A percentile compares a stretch with the other conserved stretches of the same genome.
phyloP scores from a whole-genome alignment of 2,113 vertebrate genomes.

The Peromyscus californicus region DNA sequence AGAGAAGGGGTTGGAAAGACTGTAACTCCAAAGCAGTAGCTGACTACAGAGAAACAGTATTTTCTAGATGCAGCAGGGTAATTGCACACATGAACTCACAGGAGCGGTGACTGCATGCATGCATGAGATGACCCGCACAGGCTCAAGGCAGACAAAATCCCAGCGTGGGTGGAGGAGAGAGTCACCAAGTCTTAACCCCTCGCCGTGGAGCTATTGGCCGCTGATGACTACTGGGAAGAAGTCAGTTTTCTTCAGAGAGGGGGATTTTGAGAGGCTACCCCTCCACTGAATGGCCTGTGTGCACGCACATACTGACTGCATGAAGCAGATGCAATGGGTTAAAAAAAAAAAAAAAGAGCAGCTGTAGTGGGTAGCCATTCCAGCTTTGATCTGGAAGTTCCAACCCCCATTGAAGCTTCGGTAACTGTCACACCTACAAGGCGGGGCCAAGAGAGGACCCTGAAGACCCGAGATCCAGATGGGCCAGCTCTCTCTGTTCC shows the following conservation, averaged over 20 bases:
- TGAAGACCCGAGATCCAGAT: too few relatives aligned
- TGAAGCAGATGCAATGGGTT: not conserved
- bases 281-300: not conserved
- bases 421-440: too few relatives aligned
- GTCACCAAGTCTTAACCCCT: too few relatives aligned
- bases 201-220: not conserved
- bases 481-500: too few relatives aligned
- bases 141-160: not conserved
- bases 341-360: too few relatives aligned
- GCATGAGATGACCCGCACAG: not conserved
- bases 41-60: not conserved
- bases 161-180: not conserved
- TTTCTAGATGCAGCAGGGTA: not conserved
- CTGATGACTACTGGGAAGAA: not conserved
- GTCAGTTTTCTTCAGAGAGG: not conserved
- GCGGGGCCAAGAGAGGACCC: too few relatives aligned
- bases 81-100: not conserved
- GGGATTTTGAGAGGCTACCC: not conserved
- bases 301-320: not conserved
- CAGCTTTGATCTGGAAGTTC: too few relatives aligned
- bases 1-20: not conserved
- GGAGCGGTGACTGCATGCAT: not conserved
- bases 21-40: not conserved
- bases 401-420: too few relatives aligned
- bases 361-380: too few relatives aligned